Conservation (phyloP, 2,113 vertebrate species). For the Hydrochoerus hydrochaeris region DNA sequence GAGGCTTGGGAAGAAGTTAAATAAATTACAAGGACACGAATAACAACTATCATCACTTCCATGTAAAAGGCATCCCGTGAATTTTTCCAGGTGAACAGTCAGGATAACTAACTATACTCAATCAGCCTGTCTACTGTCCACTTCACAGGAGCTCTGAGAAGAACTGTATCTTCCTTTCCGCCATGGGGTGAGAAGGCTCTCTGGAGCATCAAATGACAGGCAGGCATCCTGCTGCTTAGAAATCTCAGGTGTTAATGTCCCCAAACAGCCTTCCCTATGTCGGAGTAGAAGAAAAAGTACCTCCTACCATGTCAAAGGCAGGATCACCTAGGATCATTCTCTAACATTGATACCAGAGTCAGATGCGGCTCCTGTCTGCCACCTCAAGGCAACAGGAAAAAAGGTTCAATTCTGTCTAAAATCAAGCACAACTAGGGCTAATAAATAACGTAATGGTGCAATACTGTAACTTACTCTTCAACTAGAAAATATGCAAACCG, state of each 20-base stretch:
- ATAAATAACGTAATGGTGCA: conserved; percentile 39
- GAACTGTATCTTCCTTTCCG: not conserved
- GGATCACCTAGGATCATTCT: not conserved
- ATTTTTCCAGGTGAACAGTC: conserved; percentile 13
- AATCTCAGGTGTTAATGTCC: not conserved
- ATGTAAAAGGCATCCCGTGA: not conserved
- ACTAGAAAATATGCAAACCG: conserved; percentile 61
- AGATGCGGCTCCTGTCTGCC: conserved; percentile 23
- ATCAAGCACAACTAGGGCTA: conserved; percentile 42
- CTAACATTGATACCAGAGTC: conserved; percentile 23
- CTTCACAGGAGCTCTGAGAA: not conserved
- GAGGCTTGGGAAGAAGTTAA: conserved; percentile 56
- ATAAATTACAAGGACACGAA: conserved; percentile 68
- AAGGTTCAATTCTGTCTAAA: conserved; percentile 18
- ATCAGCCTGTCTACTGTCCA: not conserved
- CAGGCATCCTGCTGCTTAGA: not conserved
- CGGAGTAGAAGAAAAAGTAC: not conserved
- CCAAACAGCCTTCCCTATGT: not conserved
- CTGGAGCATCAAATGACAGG: not conserved
- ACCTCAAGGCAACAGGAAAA: conserved; percentile 3
- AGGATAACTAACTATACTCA: not conserved
- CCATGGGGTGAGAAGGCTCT: not conserved
- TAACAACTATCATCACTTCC: conserved; percentile 1
- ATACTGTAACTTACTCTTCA: not conserved
- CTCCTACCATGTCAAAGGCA: not conserved